phyloP scores from a whole-genome alignment of 2,888 invertebrate genomes.

The Drosophila sordidula region DNA sequence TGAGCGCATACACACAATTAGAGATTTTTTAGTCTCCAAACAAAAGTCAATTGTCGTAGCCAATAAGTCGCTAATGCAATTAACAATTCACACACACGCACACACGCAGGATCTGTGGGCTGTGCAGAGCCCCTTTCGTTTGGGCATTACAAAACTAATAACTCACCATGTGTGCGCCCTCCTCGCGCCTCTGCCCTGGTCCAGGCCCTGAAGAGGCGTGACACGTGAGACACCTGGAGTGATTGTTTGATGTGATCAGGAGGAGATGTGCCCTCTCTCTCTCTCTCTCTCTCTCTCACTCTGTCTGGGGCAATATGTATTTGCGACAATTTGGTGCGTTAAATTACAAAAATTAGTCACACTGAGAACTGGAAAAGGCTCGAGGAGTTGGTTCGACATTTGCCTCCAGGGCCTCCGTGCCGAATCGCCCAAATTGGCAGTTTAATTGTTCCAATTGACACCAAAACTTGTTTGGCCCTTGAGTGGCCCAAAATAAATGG shows the following conservation, averaged over 20 bases:
- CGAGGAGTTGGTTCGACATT: conserved; percentile 31
- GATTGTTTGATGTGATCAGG: conserved; percentile 72
- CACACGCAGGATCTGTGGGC: conserved; percentile 6
- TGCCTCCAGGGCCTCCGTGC: conserved; percentile 53
- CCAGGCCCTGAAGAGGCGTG: conserved; percentile 73
- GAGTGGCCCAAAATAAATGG: conserved; percentile 59
- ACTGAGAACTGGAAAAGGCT: conserved; percentile 22
- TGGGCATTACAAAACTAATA: conserved; percentile 72
- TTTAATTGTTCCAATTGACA: conserved; percentile 81
- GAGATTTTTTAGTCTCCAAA: conserved; percentile 43
- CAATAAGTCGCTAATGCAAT: conserved; percentile 80
- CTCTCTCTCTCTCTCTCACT: conserved; percentile 1
- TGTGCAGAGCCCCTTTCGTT: conserved; percentile 21
- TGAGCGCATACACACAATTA: conserved; percentile 55
- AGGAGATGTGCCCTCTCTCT: conserved; percentile 4
- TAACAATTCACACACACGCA: conserved; percentile 70
- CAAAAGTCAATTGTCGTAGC: conserved; percentile 73
- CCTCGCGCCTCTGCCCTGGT: conserved; percentile 8
- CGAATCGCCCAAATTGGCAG: conserved; percentile 73
- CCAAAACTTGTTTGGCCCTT: conserved; percentile 57
- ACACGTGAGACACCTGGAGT: conserved; percentile 84
- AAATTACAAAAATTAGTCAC: conserved; percentile 84
- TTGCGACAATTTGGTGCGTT: conserved; percentile 85
- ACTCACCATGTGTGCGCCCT: conserved; percentile 62
- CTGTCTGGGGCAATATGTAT: conserved; percentile 24